Evolutionary conservation across 2,888 invertebrate species (phyloP).

Genomic region (Petrophora chlorosata): DNA sequence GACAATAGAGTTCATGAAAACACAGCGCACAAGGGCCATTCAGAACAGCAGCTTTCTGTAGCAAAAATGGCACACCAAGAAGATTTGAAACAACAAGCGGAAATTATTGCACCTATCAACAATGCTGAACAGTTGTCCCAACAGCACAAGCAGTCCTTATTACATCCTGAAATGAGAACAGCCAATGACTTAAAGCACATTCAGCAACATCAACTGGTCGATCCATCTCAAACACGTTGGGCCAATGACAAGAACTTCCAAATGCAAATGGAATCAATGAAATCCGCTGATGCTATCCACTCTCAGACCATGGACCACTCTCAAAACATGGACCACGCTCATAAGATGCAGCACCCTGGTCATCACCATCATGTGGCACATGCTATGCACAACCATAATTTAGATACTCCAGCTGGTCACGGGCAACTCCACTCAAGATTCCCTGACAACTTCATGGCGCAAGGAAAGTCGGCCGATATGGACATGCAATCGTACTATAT

Average conservation of each 20-base stretch:
- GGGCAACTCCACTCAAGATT: conserved; percentile 21
- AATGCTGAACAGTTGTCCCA: background rate
- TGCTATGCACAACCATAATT: conserved; percentile 15
- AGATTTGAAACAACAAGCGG: conserved; percentile 9
- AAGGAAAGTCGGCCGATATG: conserved; percentile 51
- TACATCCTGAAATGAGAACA: conserved; percentile 34
- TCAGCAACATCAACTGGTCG: conserved; percentile 20
- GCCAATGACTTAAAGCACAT: conserved; percentile 25
- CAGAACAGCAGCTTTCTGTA: conserved; percentile 6
- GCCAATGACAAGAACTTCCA: conserved; percentile 27
- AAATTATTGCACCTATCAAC: conserved; percentile 3
- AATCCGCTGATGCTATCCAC: conserved; percentile 25
- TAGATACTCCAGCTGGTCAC: conserved; percentile 9
- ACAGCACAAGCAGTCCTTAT: background rate
- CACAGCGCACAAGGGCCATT: conserved; percentile 7
- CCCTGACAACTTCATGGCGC: conserved; percentile 34
- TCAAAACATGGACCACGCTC: conserved; percentile 25
- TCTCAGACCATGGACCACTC: conserved; percentile 27
- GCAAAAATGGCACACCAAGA: conserved; percentile 17
- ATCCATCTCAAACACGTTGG: conserved; percentile 29
- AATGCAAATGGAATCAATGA: conserved; percentile 28
- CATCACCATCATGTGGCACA: conserved; percentile 32
- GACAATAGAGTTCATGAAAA: conserved; percentile 7
- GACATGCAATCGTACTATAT: conserved; percentile 40
- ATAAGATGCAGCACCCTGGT: conserved; percentile 23